Evolutionary conservation across 2,797 vertebrate genomes (phyloP).

Genomic region (Clarias platycephalus): DNA sequence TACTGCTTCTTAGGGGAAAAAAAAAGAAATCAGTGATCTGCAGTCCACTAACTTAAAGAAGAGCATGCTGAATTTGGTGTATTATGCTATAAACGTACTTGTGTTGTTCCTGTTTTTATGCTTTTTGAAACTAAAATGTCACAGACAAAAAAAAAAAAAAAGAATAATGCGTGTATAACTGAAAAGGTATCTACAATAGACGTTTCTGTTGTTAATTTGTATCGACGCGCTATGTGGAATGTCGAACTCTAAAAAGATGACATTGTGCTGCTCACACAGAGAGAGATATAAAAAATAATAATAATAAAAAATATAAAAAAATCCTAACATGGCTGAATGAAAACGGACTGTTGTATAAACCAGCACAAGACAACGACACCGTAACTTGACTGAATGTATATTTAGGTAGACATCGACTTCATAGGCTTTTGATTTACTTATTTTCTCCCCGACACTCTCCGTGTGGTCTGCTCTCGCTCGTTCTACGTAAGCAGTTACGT

Average conservation of each 20-base stretch:
- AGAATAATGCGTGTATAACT: conserved; percentile 75
- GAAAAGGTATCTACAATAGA: conserved; percentile 70
- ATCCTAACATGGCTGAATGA: conserved; percentile 86
- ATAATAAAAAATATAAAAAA: conserved; percentile 4
- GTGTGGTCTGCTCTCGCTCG: conserved; percentile 9
- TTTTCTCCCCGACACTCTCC: not conserved
- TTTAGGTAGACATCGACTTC: conserved; percentile 74
- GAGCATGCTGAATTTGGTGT: conserved; percentile 80
- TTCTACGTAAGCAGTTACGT: conserved; percentile 36
- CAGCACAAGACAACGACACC: conserved; percentile 82
- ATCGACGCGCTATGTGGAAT: conserved; percentile 63
- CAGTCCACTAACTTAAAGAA: conserved; percentile 71
- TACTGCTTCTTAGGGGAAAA: conserved; percentile 65
- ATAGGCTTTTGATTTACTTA: conserved; percentile 59
- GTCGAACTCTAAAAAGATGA: conserved; percentile 61
- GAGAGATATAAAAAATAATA: conserved; percentile 61
- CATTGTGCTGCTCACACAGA: conserved; percentile 79
- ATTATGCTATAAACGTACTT: conserved; percentile 76
- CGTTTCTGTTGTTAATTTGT: conserved; percentile 78
- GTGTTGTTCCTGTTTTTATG: conserved; percentile 76
- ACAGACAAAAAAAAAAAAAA: conserved; percentile 65
- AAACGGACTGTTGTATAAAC: conserved; percentile 87
- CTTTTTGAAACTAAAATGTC: conserved; percentile 74
- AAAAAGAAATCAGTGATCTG: conserved; percentile 61
- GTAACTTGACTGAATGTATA: conserved; percentile 84